Conservation (phyloP, 2,113 vertebrate genomes). For the Ranitomeya imitator region DNA sequence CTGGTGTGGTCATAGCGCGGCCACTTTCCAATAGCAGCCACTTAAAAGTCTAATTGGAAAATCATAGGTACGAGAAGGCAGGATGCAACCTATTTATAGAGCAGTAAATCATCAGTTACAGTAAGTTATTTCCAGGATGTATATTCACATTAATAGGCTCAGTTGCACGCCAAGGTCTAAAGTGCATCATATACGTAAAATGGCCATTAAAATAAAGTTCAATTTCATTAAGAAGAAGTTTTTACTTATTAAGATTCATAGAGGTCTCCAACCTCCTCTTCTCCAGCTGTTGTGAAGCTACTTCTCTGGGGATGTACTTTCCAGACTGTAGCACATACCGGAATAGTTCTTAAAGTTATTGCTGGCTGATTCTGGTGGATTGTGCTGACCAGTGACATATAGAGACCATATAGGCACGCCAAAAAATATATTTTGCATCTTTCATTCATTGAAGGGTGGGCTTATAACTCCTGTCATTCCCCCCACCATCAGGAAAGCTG, state of each 20-base stretch:
- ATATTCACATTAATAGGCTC: neutral
- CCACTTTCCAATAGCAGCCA: neutral
- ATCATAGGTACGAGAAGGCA: neutral
- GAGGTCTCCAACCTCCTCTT: neutral
- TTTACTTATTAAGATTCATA: neutral
- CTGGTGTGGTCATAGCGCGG: neutral
- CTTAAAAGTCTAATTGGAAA: slow-evolving; percentile 7
- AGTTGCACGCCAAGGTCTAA: neutral
- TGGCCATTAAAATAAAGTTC: neutral
- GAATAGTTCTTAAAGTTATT: no score
- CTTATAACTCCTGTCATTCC: no score
- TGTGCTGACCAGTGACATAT: no score
- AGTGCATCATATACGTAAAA: neutral
- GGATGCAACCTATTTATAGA: neutral
- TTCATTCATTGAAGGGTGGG: no score
- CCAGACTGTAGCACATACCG: no score
- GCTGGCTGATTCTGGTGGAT: no score
- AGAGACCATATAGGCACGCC: no score
- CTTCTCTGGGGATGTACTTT: no score
- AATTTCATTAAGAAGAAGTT: neutral
- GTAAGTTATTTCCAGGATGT: neutral
- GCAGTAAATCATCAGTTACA: neutral
- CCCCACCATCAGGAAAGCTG: no score
- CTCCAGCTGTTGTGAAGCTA: neutral
- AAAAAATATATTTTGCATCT: no score